Base-by-base conservation (phyloP, 1,140 invertebrate species). In the Phenacoccus solenopsis region DNA sequence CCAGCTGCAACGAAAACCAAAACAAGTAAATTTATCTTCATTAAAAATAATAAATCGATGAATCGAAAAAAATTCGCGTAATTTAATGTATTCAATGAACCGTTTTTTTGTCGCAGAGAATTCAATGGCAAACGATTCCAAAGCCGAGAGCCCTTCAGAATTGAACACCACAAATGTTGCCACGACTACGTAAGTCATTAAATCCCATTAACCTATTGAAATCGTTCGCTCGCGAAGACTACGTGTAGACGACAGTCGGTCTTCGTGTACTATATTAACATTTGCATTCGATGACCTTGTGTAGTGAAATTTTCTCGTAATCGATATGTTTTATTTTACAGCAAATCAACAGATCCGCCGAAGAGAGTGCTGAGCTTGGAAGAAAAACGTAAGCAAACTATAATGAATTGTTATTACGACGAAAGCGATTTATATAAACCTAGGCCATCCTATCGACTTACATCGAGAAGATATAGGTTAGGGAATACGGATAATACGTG, bases 371-470 rank as follows among this genome's bases (percentile, higher is more conserved):
- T 16, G 16, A 49, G 2, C 16, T 4, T n/a, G 4, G 38, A 49
- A 49, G 38, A 49, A n/a, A 49, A 16, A 49, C 38, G 38, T 5
- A 49, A 16, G 20, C 38, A 49, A 49, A 49, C 12, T 49, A 49
- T 49, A 49, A 49, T 49, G 21, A 64, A 64, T 24, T 64, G 59
- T 16, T 64, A 84, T 70, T 87, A 87, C 73, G 82, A 83, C 38
- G 86, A 82, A 73, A 84, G 86, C 75, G 86, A 87, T 79, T 78
- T 88, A 71, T 87, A 87, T 77, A 87, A 87, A 77, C 86, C 86
- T 70, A 80, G 86, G 73, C 84, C 84, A 30, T 75, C 85, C 56
- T 81, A 82, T 75, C 78, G 79, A 22, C 79, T 78, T 71, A 80
- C 80, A 70, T 81, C 80, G 57, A 77, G 81, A 72, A 77, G 81